Conservation (phyloP, 2,113 vertebrate genomes). For the Noturus placidus region DNA sequence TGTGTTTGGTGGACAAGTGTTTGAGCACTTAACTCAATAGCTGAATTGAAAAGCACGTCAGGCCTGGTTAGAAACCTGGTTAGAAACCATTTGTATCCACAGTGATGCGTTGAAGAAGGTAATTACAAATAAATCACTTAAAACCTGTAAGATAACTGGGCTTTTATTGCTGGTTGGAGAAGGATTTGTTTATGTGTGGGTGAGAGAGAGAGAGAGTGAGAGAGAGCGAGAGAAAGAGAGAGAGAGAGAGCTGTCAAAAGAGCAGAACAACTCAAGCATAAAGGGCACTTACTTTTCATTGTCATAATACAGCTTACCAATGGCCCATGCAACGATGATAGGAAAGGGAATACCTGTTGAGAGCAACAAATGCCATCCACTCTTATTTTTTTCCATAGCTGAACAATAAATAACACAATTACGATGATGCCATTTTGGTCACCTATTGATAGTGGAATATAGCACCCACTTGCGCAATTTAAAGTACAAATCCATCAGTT, state of each 20-base stretch:
- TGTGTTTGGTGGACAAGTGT: not conserved
- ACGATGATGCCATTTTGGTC: not conserved
- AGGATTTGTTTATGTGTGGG: not conserved
- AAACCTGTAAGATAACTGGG: not conserved
- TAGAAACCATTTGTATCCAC: not conserved
- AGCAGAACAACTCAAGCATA: not conserved
- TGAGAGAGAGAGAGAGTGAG: not conserved
- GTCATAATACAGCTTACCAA: constrained; percentile 58
- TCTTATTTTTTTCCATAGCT: constrained; percentile 19
- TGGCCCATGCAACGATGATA: constrained; percentile 57
- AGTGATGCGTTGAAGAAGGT: not conserved
- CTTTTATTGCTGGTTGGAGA: not conserved
- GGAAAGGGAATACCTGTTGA: constrained; percentile 54
- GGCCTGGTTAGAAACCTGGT: not conserved
- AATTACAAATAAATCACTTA: not conserved
- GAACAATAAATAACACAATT: constrained; percentile 39
- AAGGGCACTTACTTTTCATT: constrained; percentile 54
- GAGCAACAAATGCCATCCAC: constrained; percentile 21
- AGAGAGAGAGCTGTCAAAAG: not conserved
- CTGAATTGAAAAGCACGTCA: not conserved
- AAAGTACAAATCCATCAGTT: not conserved
- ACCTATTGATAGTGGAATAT: not conserved
- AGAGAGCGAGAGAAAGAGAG: not conserved
- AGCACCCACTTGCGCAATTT: not conserved
- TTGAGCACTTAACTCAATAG: not conserved